phyloP scores from a whole-genome alignment of 1,140 invertebrate genomes.

The Polyergus mexicanus region DNA sequence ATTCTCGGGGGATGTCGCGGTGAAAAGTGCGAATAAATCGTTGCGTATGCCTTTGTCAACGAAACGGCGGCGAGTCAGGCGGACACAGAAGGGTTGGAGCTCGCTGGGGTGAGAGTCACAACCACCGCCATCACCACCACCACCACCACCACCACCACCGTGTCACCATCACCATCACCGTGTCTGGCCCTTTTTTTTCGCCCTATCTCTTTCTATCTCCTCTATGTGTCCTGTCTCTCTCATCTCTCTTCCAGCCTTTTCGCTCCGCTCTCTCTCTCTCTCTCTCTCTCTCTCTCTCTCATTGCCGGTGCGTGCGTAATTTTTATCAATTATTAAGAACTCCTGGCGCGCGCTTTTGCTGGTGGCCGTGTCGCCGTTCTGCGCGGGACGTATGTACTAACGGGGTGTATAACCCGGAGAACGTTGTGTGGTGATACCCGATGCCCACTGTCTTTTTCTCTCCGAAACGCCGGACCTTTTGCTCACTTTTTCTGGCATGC shows the following conservation, averaged over 20 bases:
- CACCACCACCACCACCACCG: background rate
- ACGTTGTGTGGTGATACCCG: constrained; percentile 72
- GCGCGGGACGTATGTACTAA: constrained; percentile 58
- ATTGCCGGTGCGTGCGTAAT: constrained; percentile 83
- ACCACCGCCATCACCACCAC: background rate
- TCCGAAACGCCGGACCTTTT: constrained; percentile 45
- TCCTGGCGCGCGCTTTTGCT: constrained; percentile 71
- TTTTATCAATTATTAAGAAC: constrained; percentile 87
- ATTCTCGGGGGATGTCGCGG: constrained; percentile 78
- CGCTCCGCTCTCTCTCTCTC: background rate
- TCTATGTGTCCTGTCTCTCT: constrained; percentile 1
- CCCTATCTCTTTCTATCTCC: constrained; percentile 10
- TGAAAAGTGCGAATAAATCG: constrained; percentile 86
- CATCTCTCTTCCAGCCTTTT: background rate
- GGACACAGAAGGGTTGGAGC: constrained; percentile 61
- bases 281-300: constrained; percentile 46
- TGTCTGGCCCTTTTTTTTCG: constrained; percentile 51
- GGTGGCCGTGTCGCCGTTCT: constrained; percentile 67
- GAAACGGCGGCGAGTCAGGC: constrained; percentile 70
- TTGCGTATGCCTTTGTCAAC: constrained; percentile 83
- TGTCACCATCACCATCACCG: background rate
- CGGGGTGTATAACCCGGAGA: constrained; percentile 64
- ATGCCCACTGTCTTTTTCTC: constrained; percentile 67
- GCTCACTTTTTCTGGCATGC: constrained; percentile 70
- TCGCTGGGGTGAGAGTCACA: constrained; percentile 47